Evolutionary conservation across 2,113 vertebrate species (phyloP).

Genomic region (Podarcis cretensis): DNA sequence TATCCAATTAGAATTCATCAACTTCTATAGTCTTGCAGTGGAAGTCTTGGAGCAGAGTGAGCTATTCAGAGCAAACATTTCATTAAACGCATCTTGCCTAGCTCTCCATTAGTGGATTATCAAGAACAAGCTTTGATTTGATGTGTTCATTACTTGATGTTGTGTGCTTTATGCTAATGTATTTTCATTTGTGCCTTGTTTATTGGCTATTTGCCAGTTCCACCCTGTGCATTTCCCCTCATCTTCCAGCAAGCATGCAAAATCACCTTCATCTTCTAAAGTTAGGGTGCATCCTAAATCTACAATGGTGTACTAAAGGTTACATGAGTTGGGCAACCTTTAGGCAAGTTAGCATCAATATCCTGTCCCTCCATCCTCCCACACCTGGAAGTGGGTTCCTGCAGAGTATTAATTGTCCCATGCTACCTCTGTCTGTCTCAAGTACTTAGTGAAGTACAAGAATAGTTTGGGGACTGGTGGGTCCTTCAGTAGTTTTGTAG

Average conservation of each 20-base stretch:
- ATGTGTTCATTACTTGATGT: background rate
- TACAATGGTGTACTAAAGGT: background rate
- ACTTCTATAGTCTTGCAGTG: background rate
- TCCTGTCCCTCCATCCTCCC: too few species aligned
- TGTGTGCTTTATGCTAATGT: background rate
- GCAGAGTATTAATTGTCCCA: background rate
- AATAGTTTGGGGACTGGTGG: background rate
- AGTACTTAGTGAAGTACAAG: background rate
- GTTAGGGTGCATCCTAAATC: background rate
- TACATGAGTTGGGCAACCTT: background rate
- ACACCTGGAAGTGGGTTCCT: background rate
- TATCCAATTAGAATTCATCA: slow-evolving; percentile 1
- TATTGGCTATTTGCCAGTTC: slow-evolving; percentile 7
- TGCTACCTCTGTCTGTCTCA: background rate
- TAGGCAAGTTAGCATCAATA: background rate
- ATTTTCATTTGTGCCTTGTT: background rate
- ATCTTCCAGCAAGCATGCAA: background rate
- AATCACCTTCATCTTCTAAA: background rate
- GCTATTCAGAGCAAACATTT: slow-evolving; percentile 9
- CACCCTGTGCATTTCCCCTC: background rate
- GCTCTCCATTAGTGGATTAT: slow-evolving; percentile 9
- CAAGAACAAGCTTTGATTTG: background rate
- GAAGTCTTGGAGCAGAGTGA: background rate
- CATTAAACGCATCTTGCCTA: background rate
- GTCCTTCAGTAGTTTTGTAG: background rate